Evolutionary conservation across 2,888 invertebrate genomes (phyloP).

Genomic region (Hesperia comma): DNA sequence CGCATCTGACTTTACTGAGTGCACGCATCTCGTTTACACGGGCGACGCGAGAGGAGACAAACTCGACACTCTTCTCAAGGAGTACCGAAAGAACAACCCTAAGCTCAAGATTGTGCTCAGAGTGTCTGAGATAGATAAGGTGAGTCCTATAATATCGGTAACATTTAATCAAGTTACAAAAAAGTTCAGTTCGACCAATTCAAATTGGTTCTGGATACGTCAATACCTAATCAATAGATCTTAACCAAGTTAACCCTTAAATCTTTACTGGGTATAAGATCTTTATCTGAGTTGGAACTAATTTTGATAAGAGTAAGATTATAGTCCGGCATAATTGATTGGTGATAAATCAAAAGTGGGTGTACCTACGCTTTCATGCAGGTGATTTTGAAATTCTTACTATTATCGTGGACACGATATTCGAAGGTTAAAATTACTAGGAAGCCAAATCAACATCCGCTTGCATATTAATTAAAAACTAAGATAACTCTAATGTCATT

Average conservation of each 20-base stretch:
- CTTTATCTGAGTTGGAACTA: too few species aligned
- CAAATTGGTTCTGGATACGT: too few species aligned
- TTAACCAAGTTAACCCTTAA: too few species aligned
- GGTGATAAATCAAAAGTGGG: too few species aligned
- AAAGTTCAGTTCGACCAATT: background rate
- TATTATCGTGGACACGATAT: background rate
- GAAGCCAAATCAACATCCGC: slow-evolving; percentile 8
- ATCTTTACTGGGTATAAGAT: too few species aligned
- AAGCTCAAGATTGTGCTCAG: slow-evolving; percentile 82
- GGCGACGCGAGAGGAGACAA: slow-evolving; percentile 75
- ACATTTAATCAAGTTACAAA: background rate
- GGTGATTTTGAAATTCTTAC: too few species aligned
- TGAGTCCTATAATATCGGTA: slow-evolving; percentile 53
- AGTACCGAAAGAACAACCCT: slow-evolving; percentile 75
- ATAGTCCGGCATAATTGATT: too few species aligned
- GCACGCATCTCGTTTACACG: slow-evolving; percentile 79
- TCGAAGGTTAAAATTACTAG: slow-evolving; percentile 36
- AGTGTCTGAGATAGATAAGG: slow-evolving; percentile 84
- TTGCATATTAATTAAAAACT: slow-evolving; percentile 1
- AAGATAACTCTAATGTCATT: background rate
- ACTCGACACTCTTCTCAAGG: slow-evolving; percentile 72
- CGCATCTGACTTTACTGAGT: slow-evolving; percentile 68
- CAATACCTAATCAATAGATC: too few species aligned
- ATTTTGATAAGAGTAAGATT: too few species aligned
- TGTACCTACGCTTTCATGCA: too few species aligned